phyloP scores from a whole-genome alignment of 2,888 invertebrate genomes.

The Amphiduros pacificus region DNA sequence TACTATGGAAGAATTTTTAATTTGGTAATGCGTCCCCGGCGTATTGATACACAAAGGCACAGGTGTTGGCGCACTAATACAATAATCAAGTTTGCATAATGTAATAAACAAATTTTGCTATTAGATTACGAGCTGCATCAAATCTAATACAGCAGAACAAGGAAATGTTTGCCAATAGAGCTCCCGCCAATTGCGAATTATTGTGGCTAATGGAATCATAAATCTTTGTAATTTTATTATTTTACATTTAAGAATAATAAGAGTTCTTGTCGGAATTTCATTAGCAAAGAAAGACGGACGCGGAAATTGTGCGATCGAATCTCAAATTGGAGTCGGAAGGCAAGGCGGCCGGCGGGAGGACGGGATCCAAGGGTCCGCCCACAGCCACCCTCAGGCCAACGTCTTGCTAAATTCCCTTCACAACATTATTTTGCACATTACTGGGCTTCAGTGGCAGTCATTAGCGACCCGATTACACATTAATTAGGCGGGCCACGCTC shows the following conservation, averaged over 20 bases:
- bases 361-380: neutral
- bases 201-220: conserved; percentile 26
- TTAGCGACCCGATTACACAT: conserved; percentile 9
- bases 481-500: conserved; percentile 12
- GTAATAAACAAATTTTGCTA: conserved; percentile 41
- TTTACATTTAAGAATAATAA: conserved; percentile 18
- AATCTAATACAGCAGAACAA: conserved; percentile 31
- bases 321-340: too few species aligned
- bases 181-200: conserved; percentile 22
- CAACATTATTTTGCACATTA: too few species aligned
- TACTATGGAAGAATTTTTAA: too few species aligned
- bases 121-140: conserved; percentile 40
- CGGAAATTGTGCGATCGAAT: neutral
- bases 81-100: conserved; percentile 40
- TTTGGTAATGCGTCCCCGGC: conserved; percentile 21
- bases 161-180: conserved; percentile 24
- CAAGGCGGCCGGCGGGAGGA: too few species aligned
- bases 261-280: conserved; percentile 12
- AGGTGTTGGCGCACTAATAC: conserved; percentile 30
- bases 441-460: conserved; percentile 12
- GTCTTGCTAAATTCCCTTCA: neutral
- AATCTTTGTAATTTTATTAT: conserved; percentile 24
- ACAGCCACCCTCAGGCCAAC: conserved; percentile 1
- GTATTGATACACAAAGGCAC: conserved; percentile 27
- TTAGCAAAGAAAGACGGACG: conserved; percentile 3